Evolutionary conservation across 1,140 invertebrate species (phyloP).

Genomic region (Platorchestia sp.): DNA sequence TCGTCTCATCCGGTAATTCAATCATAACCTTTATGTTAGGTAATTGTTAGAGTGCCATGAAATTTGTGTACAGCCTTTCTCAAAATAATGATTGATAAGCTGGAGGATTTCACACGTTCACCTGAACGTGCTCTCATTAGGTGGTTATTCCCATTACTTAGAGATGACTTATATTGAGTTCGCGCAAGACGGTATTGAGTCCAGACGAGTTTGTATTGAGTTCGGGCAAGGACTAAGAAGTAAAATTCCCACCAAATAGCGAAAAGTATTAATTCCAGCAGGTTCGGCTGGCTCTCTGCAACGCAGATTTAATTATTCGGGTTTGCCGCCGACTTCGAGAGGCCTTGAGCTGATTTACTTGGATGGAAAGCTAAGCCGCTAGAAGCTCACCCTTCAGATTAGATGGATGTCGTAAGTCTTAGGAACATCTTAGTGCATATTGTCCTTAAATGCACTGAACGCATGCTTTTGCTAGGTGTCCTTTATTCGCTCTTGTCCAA

Average conservation of each 20-base stretch:
- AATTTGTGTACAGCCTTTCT: neutral
- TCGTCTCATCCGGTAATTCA: constrained; percentile 84
- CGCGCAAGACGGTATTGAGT: too few species aligned
- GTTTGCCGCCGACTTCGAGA: too few species aligned
- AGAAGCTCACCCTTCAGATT: too few species aligned
- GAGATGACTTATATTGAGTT: neutral
- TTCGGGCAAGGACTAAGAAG: neutral
- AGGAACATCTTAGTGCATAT: too few species aligned
- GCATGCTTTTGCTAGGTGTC: too few species aligned
- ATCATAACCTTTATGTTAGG: neutral
- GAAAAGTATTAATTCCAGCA: neutral
- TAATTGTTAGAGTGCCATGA: neutral
- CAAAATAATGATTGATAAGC: neutral
- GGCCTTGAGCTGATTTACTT: too few species aligned
- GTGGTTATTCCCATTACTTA: neutral
- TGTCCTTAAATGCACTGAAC: too few species aligned
- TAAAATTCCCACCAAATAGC: neutral
- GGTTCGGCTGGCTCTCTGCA: neutral
- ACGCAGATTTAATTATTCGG: too few species aligned
- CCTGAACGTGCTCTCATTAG: neutral
- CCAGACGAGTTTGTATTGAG: too few species aligned
- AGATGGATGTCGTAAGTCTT: too few species aligned
- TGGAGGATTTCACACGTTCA: neutral
- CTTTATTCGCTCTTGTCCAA: too few species aligned
- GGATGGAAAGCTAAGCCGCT: too few species aligned